These are phyloP conservation scores for Liasis olivaceus DNA, from an alignment of 2,797 vertebrate genomes.

Conservation along the genomic window DNA sequence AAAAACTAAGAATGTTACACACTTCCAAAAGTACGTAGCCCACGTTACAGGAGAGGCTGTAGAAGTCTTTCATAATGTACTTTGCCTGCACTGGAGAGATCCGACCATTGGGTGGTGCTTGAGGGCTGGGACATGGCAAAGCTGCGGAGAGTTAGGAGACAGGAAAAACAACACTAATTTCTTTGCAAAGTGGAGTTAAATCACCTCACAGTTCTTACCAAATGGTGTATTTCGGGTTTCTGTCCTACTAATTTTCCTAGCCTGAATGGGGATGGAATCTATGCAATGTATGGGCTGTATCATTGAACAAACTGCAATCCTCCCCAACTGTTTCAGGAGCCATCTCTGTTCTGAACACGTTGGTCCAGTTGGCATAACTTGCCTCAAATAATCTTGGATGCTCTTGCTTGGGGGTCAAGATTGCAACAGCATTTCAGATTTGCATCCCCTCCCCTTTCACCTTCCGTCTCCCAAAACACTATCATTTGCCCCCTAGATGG, in stretches of 20 bases:
- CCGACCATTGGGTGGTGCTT: constrained; percentile 70
- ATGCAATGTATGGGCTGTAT: neutral
- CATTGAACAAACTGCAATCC: neutral
- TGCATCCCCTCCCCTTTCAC: neutral
- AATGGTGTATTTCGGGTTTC: neutral
- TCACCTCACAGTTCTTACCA: neutral
- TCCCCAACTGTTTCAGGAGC: neutral
- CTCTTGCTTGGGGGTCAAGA: neutral
- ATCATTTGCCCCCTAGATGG: neutral
- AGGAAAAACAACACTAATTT: neutral
- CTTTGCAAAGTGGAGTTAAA: neutral
- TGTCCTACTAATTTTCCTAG: neutral
- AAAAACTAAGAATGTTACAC: neutral
- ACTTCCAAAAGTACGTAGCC: constrained; percentile 63
- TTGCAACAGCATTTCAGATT: neutral
- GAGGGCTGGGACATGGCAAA: constrained; percentile 68
- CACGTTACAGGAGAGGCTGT: constrained; percentile 50
- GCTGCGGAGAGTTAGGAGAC: constrained; percentile 34
- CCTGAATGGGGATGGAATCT: neutral
- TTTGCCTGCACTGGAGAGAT: constrained; percentile 58
- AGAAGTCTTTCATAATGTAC: constrained; percentile 57
- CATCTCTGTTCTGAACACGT: neutral
- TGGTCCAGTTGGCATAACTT: neutral
- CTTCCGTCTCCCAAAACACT: neutral
- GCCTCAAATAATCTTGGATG: neutral